A percentile compares a stretch with the other conserved stretches of the same genome.
These are phyloP conservation scores for Ginglymostoma cirratum DNA, from an alignment of 2,113 vertebrate species.

Conservation along the genomic window DNA sequence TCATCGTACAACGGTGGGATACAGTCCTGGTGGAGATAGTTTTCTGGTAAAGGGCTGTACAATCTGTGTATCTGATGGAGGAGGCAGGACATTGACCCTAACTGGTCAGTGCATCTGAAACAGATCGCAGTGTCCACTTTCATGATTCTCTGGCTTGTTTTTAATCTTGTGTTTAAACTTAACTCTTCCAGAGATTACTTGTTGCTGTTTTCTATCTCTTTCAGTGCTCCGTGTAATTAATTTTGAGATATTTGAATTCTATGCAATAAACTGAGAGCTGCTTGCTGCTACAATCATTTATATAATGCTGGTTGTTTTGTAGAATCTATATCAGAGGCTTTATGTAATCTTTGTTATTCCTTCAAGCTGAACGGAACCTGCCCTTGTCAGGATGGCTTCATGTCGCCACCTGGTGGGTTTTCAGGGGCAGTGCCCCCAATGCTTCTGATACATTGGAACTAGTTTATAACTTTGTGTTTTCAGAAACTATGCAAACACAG, in stretches of 20 bases:
- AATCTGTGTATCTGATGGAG: neutral
- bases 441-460: neutral
- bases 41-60: neutral
- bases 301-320: neutral
- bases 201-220: neutral
- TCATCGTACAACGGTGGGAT: neutral
- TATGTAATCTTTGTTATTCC: neutral
- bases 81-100: neutral
- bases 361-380: neutral
- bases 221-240: neutral
- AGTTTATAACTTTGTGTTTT: neutral
- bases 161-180: neutral
- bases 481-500: neutral
- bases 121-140: neutral
- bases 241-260: neutral
- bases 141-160: neutral
- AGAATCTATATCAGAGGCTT: neutral
- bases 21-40: neutral
- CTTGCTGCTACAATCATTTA: conserved; percentile 22
- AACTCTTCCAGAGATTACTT: neutral
- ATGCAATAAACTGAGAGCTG: neutral
- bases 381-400: neutral
- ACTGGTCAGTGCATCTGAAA: neutral
- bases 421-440: neutral
- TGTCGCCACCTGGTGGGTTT: neutral